Conservation (phyloP, 1,140 invertebrate genomes). For the Bombus ignitus region DNA sequence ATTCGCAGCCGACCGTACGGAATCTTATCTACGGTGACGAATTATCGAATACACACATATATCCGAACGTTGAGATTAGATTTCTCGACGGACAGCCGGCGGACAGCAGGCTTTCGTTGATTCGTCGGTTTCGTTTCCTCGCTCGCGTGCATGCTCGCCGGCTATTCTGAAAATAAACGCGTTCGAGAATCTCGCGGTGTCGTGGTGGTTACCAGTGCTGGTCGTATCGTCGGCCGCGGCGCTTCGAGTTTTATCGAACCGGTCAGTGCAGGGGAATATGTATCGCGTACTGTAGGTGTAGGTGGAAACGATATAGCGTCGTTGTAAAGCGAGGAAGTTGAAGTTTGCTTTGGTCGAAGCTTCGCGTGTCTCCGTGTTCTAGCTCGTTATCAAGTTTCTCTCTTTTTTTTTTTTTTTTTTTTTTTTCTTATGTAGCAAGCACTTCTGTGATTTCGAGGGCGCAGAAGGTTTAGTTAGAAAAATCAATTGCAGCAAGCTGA, state of each 20-base stretch:
- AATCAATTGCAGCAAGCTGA: background rate
- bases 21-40: constrained; percentile 61
- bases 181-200: constrained; percentile 47
- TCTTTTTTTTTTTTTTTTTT: background rate
- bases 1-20: background rate
- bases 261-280: background rate
- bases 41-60: constrained; percentile 51
- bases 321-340: too few relatives aligned
- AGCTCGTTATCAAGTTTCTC: background rate
- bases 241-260: constrained; percentile 35
- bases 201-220: constrained; percentile 55
- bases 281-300: background rate
- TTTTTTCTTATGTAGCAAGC: background rate
- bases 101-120: constrained; percentile 5
- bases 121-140: background rate
- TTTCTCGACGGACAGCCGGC: constrained; percentile 45
- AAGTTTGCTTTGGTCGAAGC: too few relatives aligned
- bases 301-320: background rate
- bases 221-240: constrained; percentile 24
- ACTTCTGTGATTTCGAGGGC: background rate
- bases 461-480: background rate
- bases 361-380: background rate
- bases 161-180: constrained; percentile 67
- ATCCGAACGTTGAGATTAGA: constrained; percentile 63
- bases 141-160: background rate